These are phyloP conservation scores for Clarias gariepinus DNA, from an alignment of 2,113 vertebrate species.

Conservation along the genomic window DNA sequence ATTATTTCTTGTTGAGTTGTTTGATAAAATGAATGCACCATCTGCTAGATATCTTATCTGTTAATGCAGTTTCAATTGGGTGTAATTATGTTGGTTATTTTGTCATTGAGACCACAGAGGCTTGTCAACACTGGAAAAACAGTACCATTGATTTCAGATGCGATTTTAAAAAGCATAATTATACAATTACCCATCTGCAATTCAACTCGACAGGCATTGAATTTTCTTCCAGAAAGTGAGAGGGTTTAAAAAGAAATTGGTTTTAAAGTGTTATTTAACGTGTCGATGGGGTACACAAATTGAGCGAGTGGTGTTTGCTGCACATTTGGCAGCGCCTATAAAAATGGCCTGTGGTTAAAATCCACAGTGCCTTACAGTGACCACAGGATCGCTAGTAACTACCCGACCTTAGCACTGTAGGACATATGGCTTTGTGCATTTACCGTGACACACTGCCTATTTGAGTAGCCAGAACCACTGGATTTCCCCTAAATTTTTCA, in stretches of 20 bases:
- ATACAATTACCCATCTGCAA: slow-evolving; percentile 34
- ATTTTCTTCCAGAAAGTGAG: slow-evolving; percentile 17
- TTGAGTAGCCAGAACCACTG: slow-evolving; percentile 57
- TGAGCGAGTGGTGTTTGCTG: neutral
- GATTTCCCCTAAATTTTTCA: slow-evolving; percentile 58
- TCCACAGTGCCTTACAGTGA: slow-evolving; percentile 1
- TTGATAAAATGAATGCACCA: slow-evolving; percentile 31
- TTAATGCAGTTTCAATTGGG: slow-evolving; percentile 59
- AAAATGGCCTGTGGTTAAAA: slow-evolving; percentile 1
- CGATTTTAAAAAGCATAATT: slow-evolving; percentile 43
- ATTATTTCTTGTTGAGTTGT: slow-evolving; percentile 7
- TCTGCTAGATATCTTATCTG: slow-evolving; percentile 62
- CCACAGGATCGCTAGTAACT: neutral
- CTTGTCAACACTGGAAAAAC: slow-evolving; percentile 14
- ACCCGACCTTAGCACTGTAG: slow-evolving; percentile 22
- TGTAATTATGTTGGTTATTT: slow-evolving; percentile 70
- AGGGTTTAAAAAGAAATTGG: neutral
- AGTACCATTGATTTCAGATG: slow-evolving; percentile 24
- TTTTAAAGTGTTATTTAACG: neutral
- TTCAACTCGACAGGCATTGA: slow-evolving; percentile 3
- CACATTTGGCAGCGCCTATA: neutral
- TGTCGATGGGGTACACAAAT: neutral
- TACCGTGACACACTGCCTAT: slow-evolving; percentile 44
- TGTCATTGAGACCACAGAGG: slow-evolving; percentile 65
- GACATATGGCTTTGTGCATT: slow-evolving; percentile 45